Conservation (phyloP, 2,113 vertebrate species). For the Promerops cafer region DNA sequence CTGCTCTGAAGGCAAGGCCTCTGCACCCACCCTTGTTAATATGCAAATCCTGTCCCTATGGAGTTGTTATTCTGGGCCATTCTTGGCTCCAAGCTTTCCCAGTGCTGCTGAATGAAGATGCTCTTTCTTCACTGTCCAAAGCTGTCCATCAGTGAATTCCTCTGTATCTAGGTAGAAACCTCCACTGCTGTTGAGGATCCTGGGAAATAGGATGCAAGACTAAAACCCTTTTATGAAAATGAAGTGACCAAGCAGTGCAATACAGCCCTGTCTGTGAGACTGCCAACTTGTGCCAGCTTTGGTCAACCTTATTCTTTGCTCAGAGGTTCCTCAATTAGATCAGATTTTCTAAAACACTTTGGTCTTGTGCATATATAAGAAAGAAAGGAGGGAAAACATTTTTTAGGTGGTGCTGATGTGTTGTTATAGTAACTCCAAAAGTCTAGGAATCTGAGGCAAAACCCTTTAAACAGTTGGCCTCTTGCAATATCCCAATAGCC, state of each 20-base stretch:
- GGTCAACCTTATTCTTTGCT: conserved; percentile 22
- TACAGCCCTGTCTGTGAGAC: not conserved
- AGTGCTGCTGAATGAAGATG: conserved; percentile 6
- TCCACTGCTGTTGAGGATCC: not conserved
- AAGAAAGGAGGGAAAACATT: not conserved
- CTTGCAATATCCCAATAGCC: not conserved
- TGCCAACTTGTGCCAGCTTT: conserved; percentile 20
- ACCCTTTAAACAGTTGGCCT: not conserved
- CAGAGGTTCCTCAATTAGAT: not conserved
- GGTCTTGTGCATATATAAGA: not conserved
- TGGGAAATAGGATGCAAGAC: not conserved
- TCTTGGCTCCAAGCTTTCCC: not conserved
- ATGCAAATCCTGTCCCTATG: not conserved
- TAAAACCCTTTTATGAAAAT: conserved; percentile 23
- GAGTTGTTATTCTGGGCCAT: not conserved
- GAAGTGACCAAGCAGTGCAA: not conserved
- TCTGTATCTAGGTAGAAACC: conserved; percentile 20
- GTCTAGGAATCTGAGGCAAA: not conserved
- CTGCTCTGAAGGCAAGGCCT: not conserved
- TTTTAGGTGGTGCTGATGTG: not conserved
- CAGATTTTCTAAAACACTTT: conserved; percentile 10
- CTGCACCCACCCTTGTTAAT: not conserved
- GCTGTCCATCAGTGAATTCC: not conserved
- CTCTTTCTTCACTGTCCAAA: not conserved
- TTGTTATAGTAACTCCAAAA: conserved; percentile 47